Conservation (phyloP, 2,797 vertebrate species). For the Pantherophis alleghaniensis region DNA sequence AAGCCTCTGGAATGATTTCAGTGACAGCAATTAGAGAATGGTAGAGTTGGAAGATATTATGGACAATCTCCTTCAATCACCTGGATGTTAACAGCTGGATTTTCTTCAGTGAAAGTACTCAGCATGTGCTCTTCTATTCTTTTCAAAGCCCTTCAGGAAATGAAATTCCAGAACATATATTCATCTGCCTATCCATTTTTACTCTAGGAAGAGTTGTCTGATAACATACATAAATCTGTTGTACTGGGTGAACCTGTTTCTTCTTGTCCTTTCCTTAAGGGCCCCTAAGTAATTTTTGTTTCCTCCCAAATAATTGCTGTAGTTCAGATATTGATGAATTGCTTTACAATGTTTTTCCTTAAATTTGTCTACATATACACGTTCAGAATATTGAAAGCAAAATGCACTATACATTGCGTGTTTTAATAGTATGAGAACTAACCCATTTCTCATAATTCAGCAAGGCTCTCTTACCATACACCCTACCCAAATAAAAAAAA, state of each 20-base stretch:
- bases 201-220: not conserved
- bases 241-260: not conserved
- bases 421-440: not conserved
- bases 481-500: not conserved
- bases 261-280: not conserved
- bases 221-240: not conserved
- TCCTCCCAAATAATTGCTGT: not conserved
- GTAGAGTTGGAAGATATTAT: not conserved
- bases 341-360: not conserved
- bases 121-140: not conserved
- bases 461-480: not conserved
- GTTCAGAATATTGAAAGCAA: not conserved
- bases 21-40: not conserved
- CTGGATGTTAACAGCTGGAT: conserved; percentile 4
- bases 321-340: not conserved
- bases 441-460: not conserved
- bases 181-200: not conserved
- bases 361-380: not conserved
- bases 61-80: not conserved
- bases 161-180: not conserved
- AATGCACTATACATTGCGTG: not conserved
- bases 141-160: conserved; percentile 13
- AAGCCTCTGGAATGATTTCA: not conserved
- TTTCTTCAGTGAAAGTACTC: not conserved
- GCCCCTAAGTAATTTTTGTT: not conserved